phyloP scores from a whole-genome alignment of 2,113 vertebrate species.

The Syrmaticus mikado region DNA sequence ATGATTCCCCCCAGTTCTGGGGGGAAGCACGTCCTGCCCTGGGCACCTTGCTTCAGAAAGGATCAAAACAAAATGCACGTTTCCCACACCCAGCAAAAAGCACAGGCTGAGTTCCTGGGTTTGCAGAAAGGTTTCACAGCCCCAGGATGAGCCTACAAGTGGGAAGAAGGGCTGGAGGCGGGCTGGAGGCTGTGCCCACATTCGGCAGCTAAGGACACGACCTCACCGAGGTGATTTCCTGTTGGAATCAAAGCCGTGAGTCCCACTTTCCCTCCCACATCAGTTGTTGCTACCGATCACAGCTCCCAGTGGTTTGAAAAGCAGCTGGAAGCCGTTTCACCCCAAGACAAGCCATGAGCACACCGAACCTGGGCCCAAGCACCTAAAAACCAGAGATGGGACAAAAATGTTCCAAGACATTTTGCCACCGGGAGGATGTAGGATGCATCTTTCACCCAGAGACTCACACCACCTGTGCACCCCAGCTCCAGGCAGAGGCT shows the following conservation, averaged over 20 bases:
- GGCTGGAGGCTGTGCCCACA: not conserved
- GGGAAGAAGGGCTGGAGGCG: not conserved
- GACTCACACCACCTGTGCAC: rapidly evolving
- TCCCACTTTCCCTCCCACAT: not conserved
- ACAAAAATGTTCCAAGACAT: rapidly evolving
- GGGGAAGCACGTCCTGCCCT: rapidly evolving
- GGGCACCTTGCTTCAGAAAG: not conserved
- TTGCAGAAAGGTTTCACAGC: not conserved
- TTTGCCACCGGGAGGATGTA: rapidly evolving
- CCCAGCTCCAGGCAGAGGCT: rapidly evolving
- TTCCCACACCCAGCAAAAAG: not conserved
- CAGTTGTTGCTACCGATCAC: not conserved
- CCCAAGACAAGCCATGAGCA: not conserved
- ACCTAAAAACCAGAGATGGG: rapidly evolving
- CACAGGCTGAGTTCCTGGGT: not conserved
- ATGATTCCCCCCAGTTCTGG: not conserved
- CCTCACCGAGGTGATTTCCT: not conserved
- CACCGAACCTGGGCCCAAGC: not conserved
- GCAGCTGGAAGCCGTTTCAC: not conserved
- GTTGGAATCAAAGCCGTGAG: not conserved
- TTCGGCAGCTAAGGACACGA: not conserved
- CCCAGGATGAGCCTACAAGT: not conserved
- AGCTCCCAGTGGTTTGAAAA: not conserved
- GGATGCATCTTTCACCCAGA: not conserved
- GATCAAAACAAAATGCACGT: not conserved